These are phyloP conservation scores for Pristionchus entomophagus DNA, from an alignment of 2,888 invertebrate genomes.

Conservation along the genomic window DNA sequence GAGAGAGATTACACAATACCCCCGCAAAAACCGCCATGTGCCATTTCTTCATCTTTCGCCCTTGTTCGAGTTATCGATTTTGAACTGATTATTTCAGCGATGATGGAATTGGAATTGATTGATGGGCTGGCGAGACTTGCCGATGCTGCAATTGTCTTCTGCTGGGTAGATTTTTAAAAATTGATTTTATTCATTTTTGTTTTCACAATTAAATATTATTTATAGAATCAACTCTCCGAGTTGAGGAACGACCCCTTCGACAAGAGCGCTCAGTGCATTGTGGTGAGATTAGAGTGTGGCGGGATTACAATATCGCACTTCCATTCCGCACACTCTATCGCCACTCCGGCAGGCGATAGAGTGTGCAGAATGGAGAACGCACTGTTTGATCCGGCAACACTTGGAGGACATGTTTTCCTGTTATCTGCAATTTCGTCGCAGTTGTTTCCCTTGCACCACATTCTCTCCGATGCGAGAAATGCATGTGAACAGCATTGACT, in stretches of 20 bases:
- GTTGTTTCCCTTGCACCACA: no score
- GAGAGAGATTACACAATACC: slow-evolving; percentile 12
- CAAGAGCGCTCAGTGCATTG: background rate
- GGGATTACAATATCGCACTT: no score
- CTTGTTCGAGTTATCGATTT: slow-evolving; percentile 16
- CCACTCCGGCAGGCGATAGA: background rate
- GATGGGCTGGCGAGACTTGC: background rate
- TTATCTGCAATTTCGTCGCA: no score
- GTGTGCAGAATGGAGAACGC: background rate
- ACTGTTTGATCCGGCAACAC: background rate
- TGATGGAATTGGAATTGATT: no score
- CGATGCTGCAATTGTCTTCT: background rate
- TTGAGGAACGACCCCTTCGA: slow-evolving; percentile 1
- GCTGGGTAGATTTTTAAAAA: no score
- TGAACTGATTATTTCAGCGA: background rate
- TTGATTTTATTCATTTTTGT: background rate
- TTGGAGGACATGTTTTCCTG: no score
- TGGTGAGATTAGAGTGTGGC: no score
- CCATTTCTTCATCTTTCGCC: background rate
- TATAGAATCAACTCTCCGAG: background rate
- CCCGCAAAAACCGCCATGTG: slow-evolving; percentile 32
- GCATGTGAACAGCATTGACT: background rate
- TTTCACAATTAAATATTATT: background rate
- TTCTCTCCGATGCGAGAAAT: background rate
- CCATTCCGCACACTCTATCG: no score